Base-by-base conservation (phyloP, 2,888 invertebrate species). In the Molorchus minor region DNA sequence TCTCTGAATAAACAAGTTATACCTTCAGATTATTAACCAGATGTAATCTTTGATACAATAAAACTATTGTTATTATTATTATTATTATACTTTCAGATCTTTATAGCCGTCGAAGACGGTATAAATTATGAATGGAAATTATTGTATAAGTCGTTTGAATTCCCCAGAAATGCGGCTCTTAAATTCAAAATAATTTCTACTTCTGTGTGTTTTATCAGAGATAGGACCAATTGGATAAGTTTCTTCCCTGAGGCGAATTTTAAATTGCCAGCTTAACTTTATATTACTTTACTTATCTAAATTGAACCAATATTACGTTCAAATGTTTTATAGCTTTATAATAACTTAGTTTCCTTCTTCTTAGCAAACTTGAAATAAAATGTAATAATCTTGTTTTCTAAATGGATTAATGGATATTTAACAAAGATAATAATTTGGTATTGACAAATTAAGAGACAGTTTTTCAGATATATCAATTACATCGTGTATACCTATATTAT, bases 221-320 rank as follows among this genome's bases (percentile, higher is more conserved):
- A 79, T 77, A 78, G 77, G 74, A 73, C 77, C 79, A 79, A 80
- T 80, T 78, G 79, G 77, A 77, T 79, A 80, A 80, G 77, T 79
- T 79, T 75, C 74, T 71, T 70, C 76, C 79, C 77, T 72, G 75
- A 75, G 79, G 80, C 79, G 76, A 76, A 79, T 80, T 80, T 80
- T 80, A 80, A 80, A 80, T 80, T 80, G 75, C 77, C 77, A 69
- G 75, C 74, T 76, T 73, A 79, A 80, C 79, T 80, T 80, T 79
- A 77, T 77, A 78, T 79, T 78, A 79, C 78, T 79, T 79, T 77
- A 80, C 79, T 80, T 80, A 80, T 80, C 80, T 80, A 79, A 79
- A 80, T 80, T 77, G 78, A 77, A 75, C 77, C 77, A 75, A 77
- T 78, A 78, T 78, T 77, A 72, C 75, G 71, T 75, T 71, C 64